Evolutionary conservation across 2,888 invertebrate genomes (phyloP).

Genomic region (Eumacrocentrus americanus): DNA sequence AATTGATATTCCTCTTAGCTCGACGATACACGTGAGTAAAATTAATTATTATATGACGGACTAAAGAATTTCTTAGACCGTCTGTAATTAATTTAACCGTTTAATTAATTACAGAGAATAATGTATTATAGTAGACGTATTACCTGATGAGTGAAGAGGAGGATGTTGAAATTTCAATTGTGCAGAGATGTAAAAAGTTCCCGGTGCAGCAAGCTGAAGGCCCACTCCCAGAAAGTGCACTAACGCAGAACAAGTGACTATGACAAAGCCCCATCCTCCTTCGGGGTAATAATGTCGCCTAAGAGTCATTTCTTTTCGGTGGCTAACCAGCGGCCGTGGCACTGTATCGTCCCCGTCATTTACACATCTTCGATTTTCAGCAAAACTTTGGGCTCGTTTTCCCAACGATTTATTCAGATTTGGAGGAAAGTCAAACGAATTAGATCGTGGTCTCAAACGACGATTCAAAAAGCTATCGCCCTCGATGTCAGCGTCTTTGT

Average conservation of each 20-base stretch:
- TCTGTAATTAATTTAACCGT: neutral
- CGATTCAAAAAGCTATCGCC: conserved; percentile 38
- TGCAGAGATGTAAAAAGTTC: conserved; percentile 63
- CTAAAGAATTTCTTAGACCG: too few relatives aligned
- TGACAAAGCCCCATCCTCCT: conserved; percentile 87
- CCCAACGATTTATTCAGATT: conserved; percentile 31
- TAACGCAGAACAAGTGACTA: conserved; percentile 74
- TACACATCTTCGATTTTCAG: conserved; percentile 32
- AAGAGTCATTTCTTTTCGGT: conserved; percentile 58
- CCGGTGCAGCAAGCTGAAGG: conserved; percentile 67
- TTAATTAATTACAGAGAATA: too few relatives aligned
- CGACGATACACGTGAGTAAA: neutral
- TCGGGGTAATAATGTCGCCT: conserved; percentile 84
- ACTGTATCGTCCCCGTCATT: conserved; percentile 26
- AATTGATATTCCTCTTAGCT: neutral
- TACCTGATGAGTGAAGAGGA: conserved; percentile 71
- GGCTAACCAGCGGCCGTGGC: conserved; percentile 36
- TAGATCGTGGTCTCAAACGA: conserved; percentile 40
- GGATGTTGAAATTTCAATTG: conserved; percentile 69
- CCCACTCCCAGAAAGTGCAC: conserved; percentile 80
- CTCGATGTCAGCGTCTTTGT: conserved; percentile 37
- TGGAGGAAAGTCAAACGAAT: conserved; percentile 36
- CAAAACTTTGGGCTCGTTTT: conserved; percentile 43
- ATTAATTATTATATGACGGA: neutral
- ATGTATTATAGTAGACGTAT: too few relatives aligned